Percentiles rank a stretch among this genome's conserved stretches.
These are phyloP conservation scores for Emydocephalus ijimae DNA, from an alignment of 2,113 vertebrate genomes.

Conservation along the genomic window DNA sequence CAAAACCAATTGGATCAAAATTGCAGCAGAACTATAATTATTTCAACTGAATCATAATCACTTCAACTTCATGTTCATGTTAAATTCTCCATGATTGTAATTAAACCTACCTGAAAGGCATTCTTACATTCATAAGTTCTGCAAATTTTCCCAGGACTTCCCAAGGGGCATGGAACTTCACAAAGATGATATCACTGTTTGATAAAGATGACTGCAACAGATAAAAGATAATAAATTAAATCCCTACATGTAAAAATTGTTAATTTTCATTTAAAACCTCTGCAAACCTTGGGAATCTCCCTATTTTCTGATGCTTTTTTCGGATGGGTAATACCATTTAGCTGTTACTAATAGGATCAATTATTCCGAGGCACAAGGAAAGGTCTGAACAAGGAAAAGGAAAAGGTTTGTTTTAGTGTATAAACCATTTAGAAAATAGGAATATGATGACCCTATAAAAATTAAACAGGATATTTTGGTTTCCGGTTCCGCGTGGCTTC, in stretches of 20 bases:
- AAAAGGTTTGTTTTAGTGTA: background rate
- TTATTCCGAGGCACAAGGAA: background rate
- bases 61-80: background rate
- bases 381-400: background rate
- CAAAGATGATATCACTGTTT: constrained; percentile 91
- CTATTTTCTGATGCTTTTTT: background rate
- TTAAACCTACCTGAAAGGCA: constrained; percentile 90
- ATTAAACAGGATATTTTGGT: background rate
- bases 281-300: background rate
- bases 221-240: constrained; percentile 3
- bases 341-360: background rate
- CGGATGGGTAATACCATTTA: background rate
- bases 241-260: background rate
- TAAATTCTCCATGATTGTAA: constrained; percentile 23
- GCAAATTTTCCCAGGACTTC: constrained; percentile 93
- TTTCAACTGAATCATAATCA: constrained; percentile 36
- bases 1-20: constrained; percentile 34
- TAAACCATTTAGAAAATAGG: background rate
- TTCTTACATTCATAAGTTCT: constrained; percentile 94
- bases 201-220: constrained; percentile 84
- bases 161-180: constrained; percentile 93
- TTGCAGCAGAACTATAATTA: constrained; percentile 36
- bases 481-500: too few species aligned
- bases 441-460: background rate
- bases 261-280: background rate